Evolutionary conservation across 2,113 vertebrate species (phyloP), one percentile per base, ranked within the genome.

Genomic region (Plotosus lineatus): DNA sequence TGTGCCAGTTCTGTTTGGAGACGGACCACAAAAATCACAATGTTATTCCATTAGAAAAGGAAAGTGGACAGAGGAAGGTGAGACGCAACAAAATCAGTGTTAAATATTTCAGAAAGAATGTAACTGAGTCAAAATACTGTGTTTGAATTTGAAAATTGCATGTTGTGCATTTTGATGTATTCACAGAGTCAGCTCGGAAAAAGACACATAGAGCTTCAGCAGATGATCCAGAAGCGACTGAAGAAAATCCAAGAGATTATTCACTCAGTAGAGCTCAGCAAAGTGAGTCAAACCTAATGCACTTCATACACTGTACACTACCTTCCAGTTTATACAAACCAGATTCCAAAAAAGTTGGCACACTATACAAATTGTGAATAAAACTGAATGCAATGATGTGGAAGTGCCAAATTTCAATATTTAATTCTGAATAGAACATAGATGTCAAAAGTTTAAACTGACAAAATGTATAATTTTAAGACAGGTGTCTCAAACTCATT

Each of bases 221-320:
- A 75, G 50, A 75, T 53, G 31, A 74, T 74, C 72, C 10, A 36
- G 21, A 10, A 74, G 17, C 28, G 40, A 53, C 2, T 38, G 21
- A 74, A 53, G 50, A 74, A 55, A 28, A 51, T 73, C 46, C 48
- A 51, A 11, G 48, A 38, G 28, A 74, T 74, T 7, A 33, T n/a
- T 36, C 28, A 55, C 7, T 74, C 72, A 23, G 72, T 53, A n/a
- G 19, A 53, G 19, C 31, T 23, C 28, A 53, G 51, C 21, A 75
- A 56, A 75, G 73, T 75, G 23, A 0, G 51, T 75, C 10, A 26
- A 40, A 42, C 73, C 46, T 19, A 12, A 12, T 51, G 17, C 33
- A 12, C 12, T 10, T 2, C n/a, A n/a, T 40, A 12, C 1, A 3
- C 17, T 63, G 33, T 15, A 60, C 31, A 15, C n/a, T n/a, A n/a